These are phyloP conservation scores for Chamaetylas fuelleborni DNA, from an alignment of 2,113 vertebrate genomes.

Conservation along the genomic window DNA sequence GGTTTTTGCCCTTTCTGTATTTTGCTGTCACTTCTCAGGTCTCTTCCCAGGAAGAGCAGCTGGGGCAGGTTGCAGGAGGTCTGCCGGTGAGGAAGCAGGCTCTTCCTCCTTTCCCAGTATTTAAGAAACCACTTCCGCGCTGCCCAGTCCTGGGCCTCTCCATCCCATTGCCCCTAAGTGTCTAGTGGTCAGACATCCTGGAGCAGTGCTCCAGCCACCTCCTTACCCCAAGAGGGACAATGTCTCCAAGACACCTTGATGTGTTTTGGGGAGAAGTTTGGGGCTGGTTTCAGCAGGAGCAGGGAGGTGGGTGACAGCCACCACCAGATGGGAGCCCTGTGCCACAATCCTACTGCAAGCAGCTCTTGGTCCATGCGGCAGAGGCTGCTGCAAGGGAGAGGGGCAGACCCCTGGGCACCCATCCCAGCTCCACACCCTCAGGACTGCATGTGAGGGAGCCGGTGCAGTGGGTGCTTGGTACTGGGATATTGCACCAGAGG, in stretches of 20 bases:
- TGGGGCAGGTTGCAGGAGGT: slow-evolving; percentile 23
- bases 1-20: accelerated
- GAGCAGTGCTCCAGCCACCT: not conserved
- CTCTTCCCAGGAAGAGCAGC: slow-evolving; percentile 52
- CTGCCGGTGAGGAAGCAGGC: slow-evolving; percentile 23
- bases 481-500: not conserved
- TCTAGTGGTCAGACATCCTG: not conserved
- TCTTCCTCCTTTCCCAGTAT: slow-evolving; percentile 51
- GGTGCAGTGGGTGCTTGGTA: not conserved
- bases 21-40: not conserved
- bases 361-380: accelerated
- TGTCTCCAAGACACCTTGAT: not conserved
- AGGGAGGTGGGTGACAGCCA: not conserved
- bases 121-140: slow-evolving; percentile 9
- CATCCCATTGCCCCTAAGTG: not conserved
- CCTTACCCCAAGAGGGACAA: accelerated
- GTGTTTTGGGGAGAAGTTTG: not conserved
- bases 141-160: not conserved
- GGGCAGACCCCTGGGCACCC: not conserved
- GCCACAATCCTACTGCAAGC: not conserved
- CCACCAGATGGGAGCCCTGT: not conserved
- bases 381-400: not conserved
- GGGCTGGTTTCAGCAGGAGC: not conserved
- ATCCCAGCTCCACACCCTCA: not conserved
- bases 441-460: not conserved